phyloP scores from a whole-genome alignment of 1,140 invertebrate genomes.

The Mycetomoellerius zeteki region DNA sequence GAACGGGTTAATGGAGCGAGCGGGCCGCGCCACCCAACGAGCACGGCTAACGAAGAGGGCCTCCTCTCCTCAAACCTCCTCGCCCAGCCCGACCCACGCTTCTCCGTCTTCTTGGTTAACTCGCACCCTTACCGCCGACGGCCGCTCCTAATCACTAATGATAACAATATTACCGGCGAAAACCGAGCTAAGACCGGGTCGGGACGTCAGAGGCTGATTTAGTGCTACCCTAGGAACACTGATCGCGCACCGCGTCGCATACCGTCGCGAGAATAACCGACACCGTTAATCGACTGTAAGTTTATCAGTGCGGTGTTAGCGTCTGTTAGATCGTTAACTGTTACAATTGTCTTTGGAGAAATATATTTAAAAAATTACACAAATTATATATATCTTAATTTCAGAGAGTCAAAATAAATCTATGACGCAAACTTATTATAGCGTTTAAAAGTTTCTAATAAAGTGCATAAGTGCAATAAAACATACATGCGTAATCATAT shows the following conservation, averaged over 20 bases:
- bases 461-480: not conserved
- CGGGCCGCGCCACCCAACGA: slow-evolving; percentile 56
- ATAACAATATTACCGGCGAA: slow-evolving; percentile 81
- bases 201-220: slow-evolving; percentile 79
- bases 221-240: slow-evolving; percentile 67
- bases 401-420: not conserved
- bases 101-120: slow-evolving; percentile 50
- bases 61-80: slow-evolving; percentile 25
- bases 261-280: slow-evolving; percentile 52
- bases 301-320: slow-evolving; percentile 35
- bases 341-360: not conserved
- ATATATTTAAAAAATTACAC: not conserved
- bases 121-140: slow-evolving; percentile 22
- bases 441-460: not conserved
- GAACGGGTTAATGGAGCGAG: slow-evolving; percentile 85
- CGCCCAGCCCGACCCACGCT: not conserved
- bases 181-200: slow-evolving; percentile 77
- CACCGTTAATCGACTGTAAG: slow-evolving; percentile 37
- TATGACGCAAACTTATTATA: not conserved
- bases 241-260: slow-evolving; percentile 54
- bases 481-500: not conserved
- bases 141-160: slow-evolving; percentile 76
- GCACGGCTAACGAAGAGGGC: slow-evolving; percentile 64
- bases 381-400: not conserved
- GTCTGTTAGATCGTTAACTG: slow-evolving; percentile 28